Evolutionary conservation across 2,797 vertebrate genomes (phyloP).

Genomic region (Pangasius sanitwongsei): DNA sequence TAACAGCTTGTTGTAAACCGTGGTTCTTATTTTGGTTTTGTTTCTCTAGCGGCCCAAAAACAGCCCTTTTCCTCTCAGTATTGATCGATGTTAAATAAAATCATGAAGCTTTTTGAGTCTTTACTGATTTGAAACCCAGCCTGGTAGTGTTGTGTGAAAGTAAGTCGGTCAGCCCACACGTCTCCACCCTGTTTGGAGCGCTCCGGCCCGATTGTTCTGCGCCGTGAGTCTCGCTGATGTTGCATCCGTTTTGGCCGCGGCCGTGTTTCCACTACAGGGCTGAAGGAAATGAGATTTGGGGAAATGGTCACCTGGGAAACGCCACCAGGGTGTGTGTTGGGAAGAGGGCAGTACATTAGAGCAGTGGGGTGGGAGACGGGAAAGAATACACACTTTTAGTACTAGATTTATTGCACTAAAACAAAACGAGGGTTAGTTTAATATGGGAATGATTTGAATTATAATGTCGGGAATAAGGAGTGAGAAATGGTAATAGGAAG

Average conservation of each 20-base stretch:
- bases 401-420: too few relatives aligned
- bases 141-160: background rate
- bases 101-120: background rate
- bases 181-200: conserved; percentile 26
- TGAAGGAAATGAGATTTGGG: conserved; percentile 49
- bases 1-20: too few relatives aligned
- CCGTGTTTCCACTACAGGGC: conserved; percentile 30
- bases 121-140: background rate
- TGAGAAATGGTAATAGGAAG: too few relatives aligned
- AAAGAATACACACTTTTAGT: background rate
- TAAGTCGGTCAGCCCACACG: background rate
- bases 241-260: conserved; percentile 39
- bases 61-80: too few relatives aligned
- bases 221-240: conserved; percentile 8
- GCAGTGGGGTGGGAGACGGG: background rate
- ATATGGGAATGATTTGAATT: background rate
- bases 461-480: background rate
- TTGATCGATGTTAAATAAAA: background rate
- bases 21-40: too few relatives aligned
- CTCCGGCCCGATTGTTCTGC: conserved; percentile 32
- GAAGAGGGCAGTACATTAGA: background rate
- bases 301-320: conserved; percentile 33
- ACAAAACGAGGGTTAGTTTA: background rate
- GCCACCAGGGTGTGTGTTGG: conserved; percentile 1
- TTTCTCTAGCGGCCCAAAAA: too few relatives aligned